A percentile compares a stretch with the other conserved stretches of the same genome.
Conservation (phyloP, 2,888 invertebrate genomes). For the Drosophila limbata region DNA sequence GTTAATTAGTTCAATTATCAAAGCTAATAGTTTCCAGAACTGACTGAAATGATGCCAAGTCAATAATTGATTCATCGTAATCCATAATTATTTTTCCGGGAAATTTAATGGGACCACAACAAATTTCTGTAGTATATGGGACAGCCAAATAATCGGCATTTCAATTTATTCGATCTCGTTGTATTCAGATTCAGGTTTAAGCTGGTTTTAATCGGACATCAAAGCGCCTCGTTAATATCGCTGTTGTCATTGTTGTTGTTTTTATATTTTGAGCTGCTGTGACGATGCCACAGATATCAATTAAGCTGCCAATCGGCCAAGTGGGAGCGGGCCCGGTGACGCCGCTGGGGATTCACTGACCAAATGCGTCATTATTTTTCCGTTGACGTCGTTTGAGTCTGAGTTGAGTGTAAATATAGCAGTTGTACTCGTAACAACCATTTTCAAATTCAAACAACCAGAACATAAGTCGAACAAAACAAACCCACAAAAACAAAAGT, state of each 20-base stretch:
- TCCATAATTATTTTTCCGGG: slow-evolving; percentile 1
- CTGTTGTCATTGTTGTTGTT: slow-evolving; percentile 32
- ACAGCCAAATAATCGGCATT: no score
- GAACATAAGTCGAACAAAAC: slow-evolving; percentile 27
- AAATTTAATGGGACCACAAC: background rate
- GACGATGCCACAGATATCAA: slow-evolving; percentile 51
- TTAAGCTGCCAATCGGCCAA: slow-evolving; percentile 42
- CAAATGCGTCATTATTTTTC: slow-evolving; percentile 61
- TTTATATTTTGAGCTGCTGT: slow-evolving; percentile 31
- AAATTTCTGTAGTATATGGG: background rate
- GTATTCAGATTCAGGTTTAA: slow-evolving; percentile 54
- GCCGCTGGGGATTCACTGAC: slow-evolving; percentile 55
- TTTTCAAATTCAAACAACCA: slow-evolving; percentile 21
- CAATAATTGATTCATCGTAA: slow-evolving; percentile 27
- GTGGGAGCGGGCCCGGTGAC: slow-evolving; percentile 58
- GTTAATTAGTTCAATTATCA: slow-evolving; percentile 28
- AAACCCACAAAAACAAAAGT: slow-evolving; percentile 12
- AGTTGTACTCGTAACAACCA: slow-evolving; percentile 20
- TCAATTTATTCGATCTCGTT: background rate
- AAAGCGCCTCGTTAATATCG: slow-evolving; percentile 42
- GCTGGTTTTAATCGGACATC: slow-evolving; percentile 61
- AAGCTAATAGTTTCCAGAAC: slow-evolving; percentile 9
- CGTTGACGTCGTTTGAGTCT: slow-evolving; percentile 38
- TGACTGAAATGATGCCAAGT: background rate
- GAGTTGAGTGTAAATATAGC: slow-evolving; percentile 43